Evolutionary conservation across 1,140 invertebrate species (phyloP), one percentile per base, ranked within the genome.

Genomic region (Apis mellifera): DNA sequence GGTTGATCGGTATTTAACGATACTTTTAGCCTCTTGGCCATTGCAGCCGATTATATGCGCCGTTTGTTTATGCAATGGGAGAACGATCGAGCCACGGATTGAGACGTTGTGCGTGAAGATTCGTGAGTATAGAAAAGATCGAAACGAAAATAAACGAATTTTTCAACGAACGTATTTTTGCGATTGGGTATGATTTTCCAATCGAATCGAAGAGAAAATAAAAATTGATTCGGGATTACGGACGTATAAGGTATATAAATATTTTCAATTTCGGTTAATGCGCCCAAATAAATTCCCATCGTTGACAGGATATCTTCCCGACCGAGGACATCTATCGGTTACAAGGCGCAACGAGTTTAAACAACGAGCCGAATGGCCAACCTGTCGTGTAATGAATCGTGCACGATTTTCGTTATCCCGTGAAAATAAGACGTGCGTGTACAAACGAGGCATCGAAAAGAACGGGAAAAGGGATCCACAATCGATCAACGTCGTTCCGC

Each of bases 1-100:
- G 83, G 60, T 70, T 71, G 62, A 84, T 84, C 70, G 75, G 75
- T 83, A 83, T 68, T 83, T 83, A 82, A 55, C 54, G 79, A 82
- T 77, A 74, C 60, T 74, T 80, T 82, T 69, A 12, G 9, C 65
- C 73, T 59, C n/a, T 42, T 59, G 55, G 21, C 65, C 55, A 69
- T 69, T 54, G 42, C 79, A 17, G 42, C 48, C 55, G 72, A 82
- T 82, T 42, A 69, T 60, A 32, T 21, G 54, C 64, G 13, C 48
- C 32, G 62, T 23, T 66, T 69, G 72, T 66, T 75, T 55, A 12
- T 52, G 78, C 59, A 79, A 62, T 48, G 42, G 42, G 15, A 65
- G 48, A 68, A 55, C 50, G 9, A 50, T 64, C 23, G 32, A 21
- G 50, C 2, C 75, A 77, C 21, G 32, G 26, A 70, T 70, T 57